Percentiles rank a stretch among this genome's conserved stretches.
Evolutionary conservation across 2,888 invertebrate species (phyloP).

Genomic region (Brachyopa scutellaris): DNA sequence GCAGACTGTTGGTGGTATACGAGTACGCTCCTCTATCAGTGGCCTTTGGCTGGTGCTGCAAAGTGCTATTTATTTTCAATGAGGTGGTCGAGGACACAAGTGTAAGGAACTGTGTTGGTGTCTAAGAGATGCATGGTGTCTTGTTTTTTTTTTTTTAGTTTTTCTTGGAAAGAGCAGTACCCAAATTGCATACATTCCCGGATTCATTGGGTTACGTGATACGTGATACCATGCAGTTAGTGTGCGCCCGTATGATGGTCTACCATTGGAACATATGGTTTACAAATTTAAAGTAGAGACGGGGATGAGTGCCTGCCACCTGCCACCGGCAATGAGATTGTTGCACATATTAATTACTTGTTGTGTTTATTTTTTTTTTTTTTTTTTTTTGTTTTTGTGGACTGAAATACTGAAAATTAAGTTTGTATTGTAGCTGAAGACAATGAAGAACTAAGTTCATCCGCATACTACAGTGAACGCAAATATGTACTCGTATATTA

Average conservation of each 20-base stretch:
- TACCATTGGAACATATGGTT: slow-evolving; percentile 21
- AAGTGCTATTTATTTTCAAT: slow-evolving; percentile 56
- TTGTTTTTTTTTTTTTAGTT: neutral
- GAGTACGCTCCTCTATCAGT: slow-evolving; percentile 26
- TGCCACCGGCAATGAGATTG: slow-evolving; percentile 38
- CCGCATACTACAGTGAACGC: neutral
- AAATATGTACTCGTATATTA: no score
- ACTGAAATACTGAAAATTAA: slow-evolving; percentile 1
- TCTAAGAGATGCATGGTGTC: neutral
- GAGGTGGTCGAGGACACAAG: slow-evolving; percentile 37
- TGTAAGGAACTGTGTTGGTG: slow-evolving; percentile 17
- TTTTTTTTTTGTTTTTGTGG: no score
- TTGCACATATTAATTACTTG: slow-evolving; percentile 48
- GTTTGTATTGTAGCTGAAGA: neutral
- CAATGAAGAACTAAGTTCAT: slow-evolving; percentile 3
- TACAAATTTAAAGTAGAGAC: slow-evolving; percentile 18
- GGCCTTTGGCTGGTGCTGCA: slow-evolving; percentile 42
- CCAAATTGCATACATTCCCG: slow-evolving; percentile 29
- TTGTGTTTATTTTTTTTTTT: neutral
- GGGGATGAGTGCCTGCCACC: slow-evolving; percentile 14
- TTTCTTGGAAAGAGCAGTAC: neutral
- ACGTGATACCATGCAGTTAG: slow-evolving; percentile 36
- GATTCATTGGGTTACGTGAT: slow-evolving; percentile 36
- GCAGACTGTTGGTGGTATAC: slow-evolving; percentile 13
- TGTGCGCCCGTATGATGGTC: slow-evolving; percentile 9